Conservation (phyloP, 2,113 vertebrate species). For the Pholis gunnellus region DNA sequence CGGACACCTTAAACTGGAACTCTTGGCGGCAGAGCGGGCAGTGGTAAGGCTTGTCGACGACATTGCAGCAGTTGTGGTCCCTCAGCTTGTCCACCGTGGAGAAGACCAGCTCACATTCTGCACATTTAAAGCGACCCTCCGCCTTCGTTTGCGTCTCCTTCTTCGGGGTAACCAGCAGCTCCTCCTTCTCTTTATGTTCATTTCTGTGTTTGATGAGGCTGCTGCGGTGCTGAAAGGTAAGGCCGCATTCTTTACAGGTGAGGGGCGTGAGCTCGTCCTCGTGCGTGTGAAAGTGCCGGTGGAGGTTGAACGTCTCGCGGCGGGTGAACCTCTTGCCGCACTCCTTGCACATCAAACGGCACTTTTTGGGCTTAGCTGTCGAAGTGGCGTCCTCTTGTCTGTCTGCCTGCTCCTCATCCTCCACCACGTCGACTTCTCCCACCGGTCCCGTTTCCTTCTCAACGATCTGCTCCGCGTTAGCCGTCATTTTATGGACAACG, state of each 20-base stretch:
- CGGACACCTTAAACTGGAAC: slow-evolving; percentile 80
- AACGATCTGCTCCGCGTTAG: slow-evolving; percentile 18
- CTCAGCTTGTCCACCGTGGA: slow-evolving; percentile 67
- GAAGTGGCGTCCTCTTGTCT: slow-evolving; percentile 11
- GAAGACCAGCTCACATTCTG: slow-evolving; percentile 75
- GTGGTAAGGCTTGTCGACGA: slow-evolving; percentile 78
- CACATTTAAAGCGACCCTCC: slow-evolving; percentile 70
- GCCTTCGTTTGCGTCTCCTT: slow-evolving; percentile 39
- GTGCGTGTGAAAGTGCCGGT: slow-evolving; percentile 84
- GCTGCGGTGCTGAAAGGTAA: slow-evolving; percentile 83
- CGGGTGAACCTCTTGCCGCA: slow-evolving; percentile 82
- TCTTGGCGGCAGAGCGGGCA: slow-evolving; percentile 82
- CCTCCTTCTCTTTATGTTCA: slow-evolving; percentile 74
- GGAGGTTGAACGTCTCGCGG: slow-evolving; percentile 83
- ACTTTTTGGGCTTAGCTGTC: slow-evolving; percentile 61
- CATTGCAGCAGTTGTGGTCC: slow-evolving; percentile 74
- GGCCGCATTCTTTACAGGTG: slow-evolving; percentile 83
- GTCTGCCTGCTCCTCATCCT: slow-evolving; percentile 10
- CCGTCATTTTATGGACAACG: slow-evolving; percentile 1
- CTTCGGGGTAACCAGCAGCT: slow-evolving; percentile 40
- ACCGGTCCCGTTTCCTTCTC: neutral
- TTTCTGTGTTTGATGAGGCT: slow-evolving; percentile 81
- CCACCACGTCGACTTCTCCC: slow-evolving; percentile 23
- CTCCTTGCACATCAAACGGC: slow-evolving; percentile 77
- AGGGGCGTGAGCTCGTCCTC: slow-evolving; percentile 82